Conservation (phyloP, 2,888 invertebrate genomes). For the Gonocerus acuteangulatus region DNA sequence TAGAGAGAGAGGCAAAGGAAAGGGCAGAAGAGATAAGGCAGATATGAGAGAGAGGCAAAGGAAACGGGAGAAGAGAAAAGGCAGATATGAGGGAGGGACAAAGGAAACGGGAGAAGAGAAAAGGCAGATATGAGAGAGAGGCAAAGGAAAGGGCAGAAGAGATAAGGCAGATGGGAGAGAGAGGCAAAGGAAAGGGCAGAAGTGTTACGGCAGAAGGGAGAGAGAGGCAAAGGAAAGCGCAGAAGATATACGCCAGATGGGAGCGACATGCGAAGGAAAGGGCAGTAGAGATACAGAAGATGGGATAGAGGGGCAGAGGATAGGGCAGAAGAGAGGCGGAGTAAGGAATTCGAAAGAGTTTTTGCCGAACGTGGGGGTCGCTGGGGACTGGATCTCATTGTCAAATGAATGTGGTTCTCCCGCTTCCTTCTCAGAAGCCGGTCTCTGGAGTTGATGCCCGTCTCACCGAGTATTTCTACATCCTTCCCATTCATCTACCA, state of each 20-base stretch:
- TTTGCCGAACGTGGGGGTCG: background rate
- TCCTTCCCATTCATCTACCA: too few relatives aligned
- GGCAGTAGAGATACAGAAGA: background rate
- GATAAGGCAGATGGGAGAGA: background rate
- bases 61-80: too few relatives aligned
- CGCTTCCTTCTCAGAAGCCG: background rate
- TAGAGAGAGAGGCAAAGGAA: too few relatives aligned
- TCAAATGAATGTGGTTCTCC: slow-evolving; percentile 1
- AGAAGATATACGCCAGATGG: too few relatives aligned
- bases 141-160: too few relatives aligned
- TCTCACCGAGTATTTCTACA: background rate
- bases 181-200: too few relatives aligned
- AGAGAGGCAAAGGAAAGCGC: too few relatives aligned
- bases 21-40: too few relatives aligned
- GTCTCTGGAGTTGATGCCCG: background rate
- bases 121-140: too few relatives aligned
- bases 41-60: too few relatives aligned
- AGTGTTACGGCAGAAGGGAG: background rate
- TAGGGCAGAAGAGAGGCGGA: background rate
- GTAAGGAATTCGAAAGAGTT: background rate
- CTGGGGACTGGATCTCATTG: background rate
- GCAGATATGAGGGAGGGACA: too few relatives aligned
- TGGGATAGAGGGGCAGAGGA: background rate
- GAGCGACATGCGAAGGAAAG: background rate
- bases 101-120: too few relatives aligned